phyloP scores from a whole-genome alignment of 64 coral and sea anemone species.

The Porites lutea region DNA sequence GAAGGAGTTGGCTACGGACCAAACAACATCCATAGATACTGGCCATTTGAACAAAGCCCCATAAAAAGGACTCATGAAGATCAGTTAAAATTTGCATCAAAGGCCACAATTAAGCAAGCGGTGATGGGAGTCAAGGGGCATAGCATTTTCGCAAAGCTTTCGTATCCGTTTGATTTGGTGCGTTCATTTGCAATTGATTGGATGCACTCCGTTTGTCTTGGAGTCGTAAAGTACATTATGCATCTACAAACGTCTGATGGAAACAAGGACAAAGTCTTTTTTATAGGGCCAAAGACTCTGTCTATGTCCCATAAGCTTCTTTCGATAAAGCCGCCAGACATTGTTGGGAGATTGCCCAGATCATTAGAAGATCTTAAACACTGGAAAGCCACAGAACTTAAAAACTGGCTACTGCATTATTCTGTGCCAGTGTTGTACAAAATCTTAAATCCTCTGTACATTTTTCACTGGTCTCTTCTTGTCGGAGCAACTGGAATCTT shows the following conservation, averaged over 20 bases:
- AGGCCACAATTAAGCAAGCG: no score
- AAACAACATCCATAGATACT: no score
- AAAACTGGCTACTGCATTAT: conserved; percentile 73
- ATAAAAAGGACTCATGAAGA: no score
- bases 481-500: conserved; percentile 59
- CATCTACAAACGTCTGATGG: conserved; percentile 33
- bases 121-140: no score
- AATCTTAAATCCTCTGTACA: conserved; percentile 51
- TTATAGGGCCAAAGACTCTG: conserved; percentile 51
- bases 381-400: conserved; percentile 85
- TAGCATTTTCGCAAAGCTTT: no score
- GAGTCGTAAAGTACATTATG: conserved; percentile 73
- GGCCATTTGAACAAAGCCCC: no score
- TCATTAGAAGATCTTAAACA: conserved; percentile 48
- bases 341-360: conserved; percentile 43
- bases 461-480: conserved; percentile 65
- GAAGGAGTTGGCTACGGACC: no score
- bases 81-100: no score
- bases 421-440: conserved; percentile 43
- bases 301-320: conserved; percentile 52
- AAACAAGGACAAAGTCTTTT: conserved; percentile 56
- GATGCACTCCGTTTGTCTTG: conserved; percentile 69
- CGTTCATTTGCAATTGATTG: conserved; percentile 63
- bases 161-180: no score
- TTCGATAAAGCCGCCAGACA: conserved; percentile 76